Conservation (phyloP, 1,140 invertebrate species). For the Carcinoscorpius rotundicauda region DNA sequence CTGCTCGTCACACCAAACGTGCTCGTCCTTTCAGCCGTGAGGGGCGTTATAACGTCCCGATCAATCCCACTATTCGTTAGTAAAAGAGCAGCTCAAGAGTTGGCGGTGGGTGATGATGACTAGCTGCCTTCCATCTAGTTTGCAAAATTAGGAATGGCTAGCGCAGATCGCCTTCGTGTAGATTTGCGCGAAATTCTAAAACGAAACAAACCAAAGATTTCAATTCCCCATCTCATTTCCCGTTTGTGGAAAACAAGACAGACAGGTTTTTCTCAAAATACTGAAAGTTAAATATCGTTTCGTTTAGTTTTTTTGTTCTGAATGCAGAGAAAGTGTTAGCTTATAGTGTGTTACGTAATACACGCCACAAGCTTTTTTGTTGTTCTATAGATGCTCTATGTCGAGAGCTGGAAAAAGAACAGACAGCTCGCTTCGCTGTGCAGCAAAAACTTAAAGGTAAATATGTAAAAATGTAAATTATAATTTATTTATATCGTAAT, state of each 20-base stretch:
- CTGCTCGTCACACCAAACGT: too few relatives aligned
- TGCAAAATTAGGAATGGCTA: too few relatives aligned
- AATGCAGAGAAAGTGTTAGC: background rate
- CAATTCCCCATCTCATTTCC: background rate
- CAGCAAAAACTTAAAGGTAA: constrained; percentile 35
- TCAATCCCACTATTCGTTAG: too few relatives aligned
- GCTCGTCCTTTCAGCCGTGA: too few relatives aligned
- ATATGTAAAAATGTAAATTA: constrained; percentile 3
- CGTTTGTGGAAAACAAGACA: background rate
- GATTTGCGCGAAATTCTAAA: background rate
- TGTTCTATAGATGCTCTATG: constrained; percentile 29
- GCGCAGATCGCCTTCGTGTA: too few relatives aligned
- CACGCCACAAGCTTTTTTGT: constrained; percentile 9
- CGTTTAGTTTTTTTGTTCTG: background rate
- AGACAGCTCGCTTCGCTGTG: constrained; percentile 31
- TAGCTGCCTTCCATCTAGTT: too few relatives aligned
- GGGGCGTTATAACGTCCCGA: too few relatives aligned
- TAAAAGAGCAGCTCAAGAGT: too few relatives aligned
- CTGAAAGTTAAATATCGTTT: background rate
- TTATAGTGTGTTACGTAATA: background rate
- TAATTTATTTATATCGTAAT: background rate
- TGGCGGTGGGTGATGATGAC: too few relatives aligned
- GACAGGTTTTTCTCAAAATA: background rate
- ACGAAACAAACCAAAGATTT: background rate
- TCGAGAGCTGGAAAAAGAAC: constrained; percentile 33